Evolutionary conservation across 2,888 invertebrate genomes (phyloP).

Genomic region (Gasteruption jaculator): DNA sequence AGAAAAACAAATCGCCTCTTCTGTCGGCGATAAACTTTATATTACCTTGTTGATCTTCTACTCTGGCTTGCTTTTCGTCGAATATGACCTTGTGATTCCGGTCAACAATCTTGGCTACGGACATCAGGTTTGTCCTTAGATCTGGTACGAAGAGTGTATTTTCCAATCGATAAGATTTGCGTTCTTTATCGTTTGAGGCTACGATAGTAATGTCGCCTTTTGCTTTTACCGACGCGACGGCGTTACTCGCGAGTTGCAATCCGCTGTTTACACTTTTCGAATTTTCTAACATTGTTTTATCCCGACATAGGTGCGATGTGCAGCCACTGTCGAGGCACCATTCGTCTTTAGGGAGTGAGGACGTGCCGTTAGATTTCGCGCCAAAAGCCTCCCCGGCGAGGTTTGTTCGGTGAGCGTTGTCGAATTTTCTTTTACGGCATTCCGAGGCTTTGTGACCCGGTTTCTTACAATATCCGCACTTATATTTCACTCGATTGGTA

Average conservation of each 20-base stretch:
- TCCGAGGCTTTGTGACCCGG: too few species aligned
- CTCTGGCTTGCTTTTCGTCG: constrained; percentile 12
- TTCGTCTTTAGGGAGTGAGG: too few species aligned
- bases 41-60: constrained; percentile 11
- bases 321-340: too few species aligned
- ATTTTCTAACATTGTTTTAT: constrained; percentile 6
- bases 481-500: background rate
- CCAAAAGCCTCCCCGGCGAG: too few species aligned
- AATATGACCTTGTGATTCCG: constrained; percentile 17
- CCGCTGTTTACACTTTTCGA: too few species aligned
- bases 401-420: too few species aligned
- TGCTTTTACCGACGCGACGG: constrained; percentile 3
- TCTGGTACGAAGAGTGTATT: constrained; percentile 23
- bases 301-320: too few species aligned
- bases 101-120: constrained; percentile 24
- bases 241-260: constrained; percentile 8
- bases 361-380: too few species aligned
- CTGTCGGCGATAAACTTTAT: constrained; percentile 17
- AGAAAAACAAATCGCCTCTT: constrained; percentile 19
- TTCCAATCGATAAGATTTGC: constrained; percentile 14
- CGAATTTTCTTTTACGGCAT: too few species aligned
- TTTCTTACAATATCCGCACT: too few species aligned
- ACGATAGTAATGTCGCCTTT: too few species aligned
- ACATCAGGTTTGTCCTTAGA: constrained; percentile 24
- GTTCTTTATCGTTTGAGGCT: too few species aligned